These are phyloP conservation scores for Drosophila acutilabella DNA, from an alignment of 2,888 invertebrate genomes.

Conservation along the genomic window DNA sequence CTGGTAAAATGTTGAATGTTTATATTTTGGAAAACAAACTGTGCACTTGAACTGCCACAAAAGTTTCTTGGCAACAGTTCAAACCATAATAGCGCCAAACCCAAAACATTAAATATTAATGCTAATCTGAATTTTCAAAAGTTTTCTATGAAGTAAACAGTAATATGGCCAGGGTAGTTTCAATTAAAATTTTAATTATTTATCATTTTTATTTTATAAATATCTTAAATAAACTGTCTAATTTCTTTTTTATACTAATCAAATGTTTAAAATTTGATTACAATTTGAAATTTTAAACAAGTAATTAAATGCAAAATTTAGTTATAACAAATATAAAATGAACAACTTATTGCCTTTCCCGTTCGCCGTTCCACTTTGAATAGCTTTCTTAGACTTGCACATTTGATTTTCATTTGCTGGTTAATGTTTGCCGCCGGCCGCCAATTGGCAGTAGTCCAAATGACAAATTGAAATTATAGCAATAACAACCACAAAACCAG, in stretches of 20 bases:
- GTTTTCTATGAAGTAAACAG: neutral
- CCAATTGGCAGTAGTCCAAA: conserved; percentile 72
- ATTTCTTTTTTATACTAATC: too few relatives aligned
- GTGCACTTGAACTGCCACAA: conserved; percentile 17
- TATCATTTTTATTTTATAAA: too few relatives aligned
- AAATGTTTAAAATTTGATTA: neutral
- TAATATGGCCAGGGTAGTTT: neutral
- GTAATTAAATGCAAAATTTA: conserved; percentile 3
- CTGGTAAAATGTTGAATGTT: conserved; percentile 53
- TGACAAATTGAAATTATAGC: conserved; percentile 78
- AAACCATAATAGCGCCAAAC: conserved; percentile 48
- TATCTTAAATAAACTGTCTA: too few relatives aligned
- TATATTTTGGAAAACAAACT: conserved; percentile 37
- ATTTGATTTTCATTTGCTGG: conserved; percentile 65
- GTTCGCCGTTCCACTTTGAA: neutral
- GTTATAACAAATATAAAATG: conserved; percentile 12
- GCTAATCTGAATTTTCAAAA: neutral
- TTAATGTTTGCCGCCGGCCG: conserved; percentile 64
- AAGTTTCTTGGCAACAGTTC: conserved; percentile 61
- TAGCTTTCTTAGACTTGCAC: conserved; percentile 38
- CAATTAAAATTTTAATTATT: neutral
- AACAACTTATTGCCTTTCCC: conserved; percentile 30
- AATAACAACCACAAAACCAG: conserved; percentile 38
- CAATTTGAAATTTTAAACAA: neutral
- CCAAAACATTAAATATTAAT: conserved; percentile 27